Evolutionary conservation across 2,888 invertebrate genomes (phyloP).

Genomic region (Cerastoderma edule): DNA sequence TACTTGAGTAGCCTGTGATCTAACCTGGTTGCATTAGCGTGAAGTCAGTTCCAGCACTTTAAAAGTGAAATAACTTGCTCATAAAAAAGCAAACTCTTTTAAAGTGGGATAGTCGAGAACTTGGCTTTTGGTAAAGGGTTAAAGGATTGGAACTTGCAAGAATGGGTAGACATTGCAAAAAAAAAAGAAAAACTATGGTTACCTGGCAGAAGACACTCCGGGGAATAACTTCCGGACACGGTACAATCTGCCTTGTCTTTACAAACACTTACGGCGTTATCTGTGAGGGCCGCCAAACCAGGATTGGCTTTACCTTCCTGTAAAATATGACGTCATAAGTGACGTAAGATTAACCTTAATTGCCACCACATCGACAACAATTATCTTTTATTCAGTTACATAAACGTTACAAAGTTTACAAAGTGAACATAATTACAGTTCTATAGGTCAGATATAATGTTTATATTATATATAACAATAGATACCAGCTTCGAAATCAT

Average conservation of each 20-base stretch:
- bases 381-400: too few species aligned
- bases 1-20: not conserved
- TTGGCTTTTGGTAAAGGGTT: not conserved
- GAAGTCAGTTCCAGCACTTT: not conserved
- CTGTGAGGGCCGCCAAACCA: conserved; percentile 40
- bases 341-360: not conserved
- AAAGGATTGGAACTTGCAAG: not conserved
- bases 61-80: not conserved
- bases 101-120: not conserved
- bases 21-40: not conserved
- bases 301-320: conserved; percentile 43
- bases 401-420: too few species aligned
- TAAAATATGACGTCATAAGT: not conserved
- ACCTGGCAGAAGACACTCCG: conserved; percentile 43
- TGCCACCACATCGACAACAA: too few species aligned
- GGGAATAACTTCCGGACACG: conserved; percentile 23
- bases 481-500: too few species aligned
- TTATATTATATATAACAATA: too few species aligned
- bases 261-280: conserved; percentile 23
- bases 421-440: too few species aligned
- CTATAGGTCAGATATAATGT: too few species aligned
- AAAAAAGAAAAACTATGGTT: not conserved
- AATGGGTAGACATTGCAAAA: not conserved
- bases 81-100: not conserved
- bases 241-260: not conserved